Evolutionary conservation across 2,797 vertebrate species (phyloP).

Genomic region (Gymnoscopelus braueri): DNA sequence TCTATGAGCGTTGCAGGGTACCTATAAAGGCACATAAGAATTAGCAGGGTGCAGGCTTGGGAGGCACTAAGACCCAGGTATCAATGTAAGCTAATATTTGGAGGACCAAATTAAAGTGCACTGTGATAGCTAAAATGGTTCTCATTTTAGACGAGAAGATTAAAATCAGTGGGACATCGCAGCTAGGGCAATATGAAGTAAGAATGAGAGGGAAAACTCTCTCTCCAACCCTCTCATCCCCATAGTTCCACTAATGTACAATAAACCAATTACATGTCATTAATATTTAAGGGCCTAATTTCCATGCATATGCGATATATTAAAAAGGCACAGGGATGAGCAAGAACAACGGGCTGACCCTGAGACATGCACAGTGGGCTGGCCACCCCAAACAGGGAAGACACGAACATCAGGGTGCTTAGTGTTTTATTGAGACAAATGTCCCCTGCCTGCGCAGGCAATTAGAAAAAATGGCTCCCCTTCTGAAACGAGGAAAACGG

Average conservation of each 20-base stretch:
- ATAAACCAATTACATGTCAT: constrained; percentile 85
- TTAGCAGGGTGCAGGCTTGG: constrained; percentile 68
- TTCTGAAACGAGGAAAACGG: constrained; percentile 64
- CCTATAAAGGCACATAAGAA: constrained; percentile 69
- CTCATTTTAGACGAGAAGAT: constrained; percentile 85
- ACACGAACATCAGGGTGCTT: constrained; percentile 74
- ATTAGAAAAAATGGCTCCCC: constrained; percentile 72
- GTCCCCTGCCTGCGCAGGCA: constrained; percentile 68
- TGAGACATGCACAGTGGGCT: constrained; percentile 69
- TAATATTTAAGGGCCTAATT: constrained; percentile 85
- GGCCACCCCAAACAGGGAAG: constrained; percentile 69
- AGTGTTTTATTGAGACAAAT: constrained; percentile 84
- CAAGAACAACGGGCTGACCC: constrained; percentile 73
- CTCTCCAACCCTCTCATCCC: constrained; percentile 42
- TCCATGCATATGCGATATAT: constrained; percentile 82
- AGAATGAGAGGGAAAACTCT: constrained; percentile 64
- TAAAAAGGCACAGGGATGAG: constrained; percentile 74
- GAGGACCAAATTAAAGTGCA: constrained; percentile 80
- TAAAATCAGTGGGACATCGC: constrained; percentile 87
- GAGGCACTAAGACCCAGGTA: constrained; percentile 74
- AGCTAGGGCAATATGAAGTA: constrained; percentile 77
- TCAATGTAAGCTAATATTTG: constrained; percentile 79
- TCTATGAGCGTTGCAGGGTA: constrained; percentile 60
- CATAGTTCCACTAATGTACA: constrained; percentile 71
- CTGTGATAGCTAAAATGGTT: constrained; percentile 77